phyloP scores from a whole-genome alignment of 2,888 invertebrate species.

The Bruchidius siliquastri region DNA sequence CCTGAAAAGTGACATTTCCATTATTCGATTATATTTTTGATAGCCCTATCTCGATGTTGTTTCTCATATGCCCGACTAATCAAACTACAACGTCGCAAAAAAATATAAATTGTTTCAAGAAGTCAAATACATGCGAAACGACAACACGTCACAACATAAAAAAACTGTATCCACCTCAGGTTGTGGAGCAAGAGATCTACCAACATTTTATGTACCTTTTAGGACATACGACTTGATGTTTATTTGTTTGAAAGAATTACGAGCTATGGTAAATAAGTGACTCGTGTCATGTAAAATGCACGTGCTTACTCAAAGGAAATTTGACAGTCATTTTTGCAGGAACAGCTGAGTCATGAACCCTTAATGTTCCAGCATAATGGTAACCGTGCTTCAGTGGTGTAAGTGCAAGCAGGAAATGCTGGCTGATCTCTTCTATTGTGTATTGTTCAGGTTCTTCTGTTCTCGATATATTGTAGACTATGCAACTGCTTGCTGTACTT shows the following conservation, averaged over 20 bases:
- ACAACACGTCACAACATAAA: too few species aligned
- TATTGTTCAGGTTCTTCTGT: conserved; percentile 66
- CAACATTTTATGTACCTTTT: too few species aligned
- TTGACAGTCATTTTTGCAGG: conserved; percentile 70
- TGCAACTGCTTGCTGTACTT: conserved; percentile 73
- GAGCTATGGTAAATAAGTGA: not conserved
- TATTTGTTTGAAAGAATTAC: too few species aligned
- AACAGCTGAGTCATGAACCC: conserved; percentile 58
- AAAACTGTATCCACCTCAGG: too few species aligned
- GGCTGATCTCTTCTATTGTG: conserved; percentile 66
- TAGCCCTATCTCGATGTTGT: not conserved
- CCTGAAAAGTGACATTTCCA: conserved; percentile 47
- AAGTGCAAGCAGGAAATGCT: conserved; percentile 63
- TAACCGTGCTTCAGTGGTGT: conserved; percentile 76
- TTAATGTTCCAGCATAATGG: conserved; percentile 68
- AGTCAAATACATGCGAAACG: too few species aligned
- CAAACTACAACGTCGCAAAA: too few species aligned
- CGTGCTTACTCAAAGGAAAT: conserved; percentile 71
- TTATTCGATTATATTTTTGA: not conserved
- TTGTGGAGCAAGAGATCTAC: too few species aligned
- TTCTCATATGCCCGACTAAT: too few species aligned
- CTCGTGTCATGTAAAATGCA: too few species aligned
- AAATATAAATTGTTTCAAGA: too few species aligned
- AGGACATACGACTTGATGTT: too few species aligned
- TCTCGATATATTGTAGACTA: conserved; percentile 72